phyloP scores from a whole-genome alignment of 92 coral and sea anemone genomes.

The Siderastrea siderea region DNA sequence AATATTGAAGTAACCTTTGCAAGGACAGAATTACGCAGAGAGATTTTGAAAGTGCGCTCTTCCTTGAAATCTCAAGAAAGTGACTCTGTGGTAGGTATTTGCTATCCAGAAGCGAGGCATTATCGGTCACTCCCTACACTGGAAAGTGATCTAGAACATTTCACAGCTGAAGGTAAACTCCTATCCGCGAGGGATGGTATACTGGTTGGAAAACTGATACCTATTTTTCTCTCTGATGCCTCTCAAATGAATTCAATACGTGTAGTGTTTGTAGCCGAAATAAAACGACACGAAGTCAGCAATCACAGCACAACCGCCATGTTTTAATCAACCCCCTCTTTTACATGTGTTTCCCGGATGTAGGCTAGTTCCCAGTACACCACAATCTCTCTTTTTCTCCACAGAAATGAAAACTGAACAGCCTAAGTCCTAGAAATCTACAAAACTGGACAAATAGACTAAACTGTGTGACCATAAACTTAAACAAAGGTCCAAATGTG shows the following conservation, averaged over 20 bases:
- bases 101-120: slow-evolving; percentile 13
- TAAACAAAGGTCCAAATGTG: not conserved
- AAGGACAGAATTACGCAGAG: slow-evolving; percentile 45
- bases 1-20: slow-evolving; percentile 60
- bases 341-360: too few species aligned
- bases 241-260: too few species aligned
- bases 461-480: not conserved
- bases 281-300: too few species aligned
- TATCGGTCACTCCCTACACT: slow-evolving; percentile 17
- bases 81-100: not conserved
- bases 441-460: not conserved
- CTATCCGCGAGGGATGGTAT: slow-evolving; percentile 27
- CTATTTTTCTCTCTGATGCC: slow-evolving; percentile 8
- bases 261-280: too few species aligned
- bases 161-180: slow-evolving; percentile 12
- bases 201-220: slow-evolving; percentile 35
- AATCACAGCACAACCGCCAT: too few species aligned
- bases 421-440: not conserved
- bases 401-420: not conserved
- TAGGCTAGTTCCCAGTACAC: not conserved
- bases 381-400: not conserved
- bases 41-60: slow-evolving; percentile 35
- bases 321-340: too few species aligned
- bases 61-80: slow-evolving; percentile 19
- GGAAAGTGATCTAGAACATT: slow-evolving; percentile 31